phyloP scores from a whole-genome alignment of 2,113 vertebrate genomes.

The Ameiurus melas region DNA sequence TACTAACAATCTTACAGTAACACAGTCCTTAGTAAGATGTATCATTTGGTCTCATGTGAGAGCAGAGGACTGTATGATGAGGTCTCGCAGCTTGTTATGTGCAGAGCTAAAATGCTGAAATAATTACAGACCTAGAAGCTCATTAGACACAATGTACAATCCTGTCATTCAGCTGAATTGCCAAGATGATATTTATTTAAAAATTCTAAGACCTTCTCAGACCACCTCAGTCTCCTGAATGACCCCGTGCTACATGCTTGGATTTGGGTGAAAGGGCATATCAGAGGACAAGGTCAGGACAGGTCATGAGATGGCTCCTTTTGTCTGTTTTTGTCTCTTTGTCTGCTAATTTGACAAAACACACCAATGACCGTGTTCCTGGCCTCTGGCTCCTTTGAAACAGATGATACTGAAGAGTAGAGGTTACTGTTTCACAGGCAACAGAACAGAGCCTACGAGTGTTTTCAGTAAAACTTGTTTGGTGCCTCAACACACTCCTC shows the following conservation, averaged over 20 bases:
- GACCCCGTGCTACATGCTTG: constrained; percentile 26
- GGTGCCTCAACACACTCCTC: constrained; percentile 8
- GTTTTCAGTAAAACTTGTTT: constrained; percentile 34
- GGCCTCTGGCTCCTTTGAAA: background rate
- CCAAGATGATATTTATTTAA: background rate
- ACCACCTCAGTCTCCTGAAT: constrained; percentile 1
- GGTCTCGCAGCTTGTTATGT: constrained; percentile 12
- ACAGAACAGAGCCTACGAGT: background rate
- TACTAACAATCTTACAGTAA: background rate
- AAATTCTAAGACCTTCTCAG: constrained; percentile 24
- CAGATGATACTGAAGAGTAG: background rate
- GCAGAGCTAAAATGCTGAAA: constrained; percentile 8
- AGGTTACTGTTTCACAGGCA: constrained; percentile 16
- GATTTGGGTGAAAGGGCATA: constrained; percentile 27
- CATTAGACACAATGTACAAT: constrained; percentile 46
- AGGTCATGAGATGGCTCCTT: constrained; percentile 61
- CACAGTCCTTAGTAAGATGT: constrained; percentile 12
- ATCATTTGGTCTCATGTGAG: constrained; percentile 11
- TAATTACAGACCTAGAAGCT: constrained; percentile 36
- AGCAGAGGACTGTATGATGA: constrained; percentile 8
- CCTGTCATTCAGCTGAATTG: constrained; percentile 39
- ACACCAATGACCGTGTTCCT: background rate
- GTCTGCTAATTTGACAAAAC: background rate
- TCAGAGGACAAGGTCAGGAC: constrained; percentile 57
- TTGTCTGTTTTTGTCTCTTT: background rate